Evolutionary conservation across 2,888 invertebrate species (phyloP).

Genomic region (Molanna angustata): DNA sequence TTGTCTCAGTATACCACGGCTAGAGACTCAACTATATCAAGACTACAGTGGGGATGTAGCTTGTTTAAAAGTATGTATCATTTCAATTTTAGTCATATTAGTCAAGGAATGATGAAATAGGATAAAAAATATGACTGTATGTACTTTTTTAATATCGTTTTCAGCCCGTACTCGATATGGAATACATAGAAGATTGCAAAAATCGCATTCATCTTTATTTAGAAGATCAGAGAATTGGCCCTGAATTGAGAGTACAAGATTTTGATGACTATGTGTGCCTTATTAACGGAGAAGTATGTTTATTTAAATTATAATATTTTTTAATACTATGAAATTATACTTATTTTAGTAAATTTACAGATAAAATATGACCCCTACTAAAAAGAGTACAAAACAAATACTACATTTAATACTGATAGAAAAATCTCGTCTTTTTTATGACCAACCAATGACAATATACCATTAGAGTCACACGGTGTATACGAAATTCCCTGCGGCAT

Average conservation of each 20-base stretch:
- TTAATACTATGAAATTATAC: too few species aligned
- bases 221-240: slow-evolving; percentile 69
- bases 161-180: slow-evolving; percentile 73
- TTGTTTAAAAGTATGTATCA: slow-evolving; percentile 37
- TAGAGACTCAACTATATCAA: slow-evolving; percentile 76
- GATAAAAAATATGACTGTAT: too few species aligned
- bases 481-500: too few species aligned
- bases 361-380: too few species aligned
- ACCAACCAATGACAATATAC: too few species aligned
- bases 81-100: not conserved
- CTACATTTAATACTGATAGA: too few species aligned
- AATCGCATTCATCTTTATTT: slow-evolving; percentile 60
- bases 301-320: too few species aligned
- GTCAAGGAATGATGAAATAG: not conserved
- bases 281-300: slow-evolving; percentile 64
- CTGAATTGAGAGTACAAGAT: slow-evolving; percentile 69
- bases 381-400: too few species aligned
- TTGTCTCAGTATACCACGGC: slow-evolving; percentile 67
- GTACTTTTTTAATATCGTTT: too few species aligned
- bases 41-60: slow-evolving; percentile 50
- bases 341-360: too few species aligned
- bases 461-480: too few species aligned
- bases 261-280: slow-evolving; percentile 78
- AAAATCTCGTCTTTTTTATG: too few species aligned
- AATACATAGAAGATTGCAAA: slow-evolving; percentile 63